Base-by-base conservation (phyloP, 1,140 invertebrate genomes). In the Teleopsis dalmanni region DNA sequence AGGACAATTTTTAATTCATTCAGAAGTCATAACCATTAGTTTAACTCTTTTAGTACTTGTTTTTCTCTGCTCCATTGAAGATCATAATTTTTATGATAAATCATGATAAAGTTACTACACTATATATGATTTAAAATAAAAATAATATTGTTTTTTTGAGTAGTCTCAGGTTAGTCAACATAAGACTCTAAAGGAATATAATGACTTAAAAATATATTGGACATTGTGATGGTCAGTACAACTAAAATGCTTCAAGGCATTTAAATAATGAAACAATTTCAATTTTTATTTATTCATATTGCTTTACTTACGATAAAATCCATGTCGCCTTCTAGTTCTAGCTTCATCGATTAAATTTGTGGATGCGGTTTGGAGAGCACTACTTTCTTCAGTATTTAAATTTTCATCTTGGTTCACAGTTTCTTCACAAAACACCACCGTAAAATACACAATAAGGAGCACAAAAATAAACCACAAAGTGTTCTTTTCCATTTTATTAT, bases 321-420 rank as follows among this genome's bases (percentile, higher is more conserved):
- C 41, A 11, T 33, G 41, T 38, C 44, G 34, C 31, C 42, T 50
- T 29, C 41, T 49, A 6, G 42, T 50, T 33, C 48, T 44, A n/a
- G 29, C 41, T 9, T 50, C 48, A 16, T 38, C 41, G 14, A 29
- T 4, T 18, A 38, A 27, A 14, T 44, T 13, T 5, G 25, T 35
- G 4, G 6, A 38, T 19, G 22, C 16, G n/a, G 27, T 50, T 45
- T 25, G 23, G 8, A 50, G 3, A 3, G 27, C 25, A n/a, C 26
- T 31, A 3, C 16, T 19, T 27, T 26, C 10, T 14, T 47, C 35
- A 11, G 25, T 6, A 18, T 38, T 13, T 19, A 18, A 16, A 18
- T 35, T 16, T 11, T 34, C 13, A 4, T 26, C 14, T 11, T 43
- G 27, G 11, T 14, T 13, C n/a, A 13, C 18, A 14, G 19, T 10